Evolutionary conservation across 1,140 invertebrate genomes (phyloP), one percentile per base, ranked within the genome.

Genomic region (Drosophila watanabei): DNA sequence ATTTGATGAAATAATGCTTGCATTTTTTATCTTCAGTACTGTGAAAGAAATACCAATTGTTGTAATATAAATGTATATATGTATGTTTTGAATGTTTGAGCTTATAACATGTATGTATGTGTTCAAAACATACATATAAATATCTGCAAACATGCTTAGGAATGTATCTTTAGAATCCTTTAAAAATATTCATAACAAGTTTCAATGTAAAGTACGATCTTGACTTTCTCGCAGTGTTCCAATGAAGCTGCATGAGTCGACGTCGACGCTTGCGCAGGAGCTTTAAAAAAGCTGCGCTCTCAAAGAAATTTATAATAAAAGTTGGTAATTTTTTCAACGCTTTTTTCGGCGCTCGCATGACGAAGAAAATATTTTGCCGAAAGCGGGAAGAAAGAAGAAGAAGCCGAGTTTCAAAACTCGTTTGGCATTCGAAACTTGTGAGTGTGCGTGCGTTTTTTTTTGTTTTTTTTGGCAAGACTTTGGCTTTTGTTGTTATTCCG

Each of bases 241-340:
- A 10, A 16, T 37, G 2, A 28, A 20, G 20, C 20, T 56, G 20
- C 5, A 16, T 33, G 20, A 11, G 37, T 6, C 18, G 56, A 18
- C 61, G 45, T 39, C 65, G 62, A 39, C 66, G 65, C 65, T 62
- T 62, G 65, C 65, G 66, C 63, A 69, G 35, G 18, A 69, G 63
- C 62, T 52, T 69, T 18, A 75, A 75, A 70, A 75, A 82, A 68
- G 64, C 79, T 82, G 82, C 61, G 68, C 69, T 79, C 69, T 79
- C 30, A 70, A 86, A 86, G 79, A 86, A 86, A 87, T 86, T 86
- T 86, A 86, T 83, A 87, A 87, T 82, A 87, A 80, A 80, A 80
- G 83, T 80, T 87, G 83, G 60, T 87, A 87, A 87, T 87, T 87
- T 81, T 85, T 82, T 72, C 24, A 48, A 35, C 54, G 45, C 56